Percentiles rank a stretch among this genome's conserved stretches.
phyloP scores from a whole-genome alignment of 2,888 invertebrate genomes.

The Machimus atricapillus region DNA sequence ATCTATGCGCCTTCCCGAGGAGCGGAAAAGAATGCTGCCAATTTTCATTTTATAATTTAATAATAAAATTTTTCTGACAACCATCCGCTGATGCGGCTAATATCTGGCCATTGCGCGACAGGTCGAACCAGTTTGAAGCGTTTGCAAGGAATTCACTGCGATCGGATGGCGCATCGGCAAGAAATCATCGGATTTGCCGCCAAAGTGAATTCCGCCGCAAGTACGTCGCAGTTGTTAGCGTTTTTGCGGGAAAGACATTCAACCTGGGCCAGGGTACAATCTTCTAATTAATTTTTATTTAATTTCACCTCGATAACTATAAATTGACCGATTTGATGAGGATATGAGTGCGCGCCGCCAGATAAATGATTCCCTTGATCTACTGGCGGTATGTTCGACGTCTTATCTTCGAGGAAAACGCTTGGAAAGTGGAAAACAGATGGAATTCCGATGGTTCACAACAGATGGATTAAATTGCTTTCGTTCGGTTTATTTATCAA shows the following conservation, averaged over 20 bases:
- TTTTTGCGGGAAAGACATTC: not conserved
- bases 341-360: constrained; percentile 24
- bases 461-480: constrained; percentile 23
- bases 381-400: not conserved
- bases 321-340: constrained; percentile 40
- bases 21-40: not conserved
- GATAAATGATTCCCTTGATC: constrained; percentile 22
- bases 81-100: not conserved
- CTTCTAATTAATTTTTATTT: constrained; percentile 41
- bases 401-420: not conserved
- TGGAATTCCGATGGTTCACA: constrained; percentile 7
- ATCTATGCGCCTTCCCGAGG: not conserved
- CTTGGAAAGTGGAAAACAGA: constrained; percentile 31
- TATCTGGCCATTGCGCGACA: constrained; percentile 1
- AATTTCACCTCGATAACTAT: constrained; percentile 38
- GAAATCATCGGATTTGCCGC: constrained; percentile 13
- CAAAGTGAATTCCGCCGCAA: constrained; percentile 27
- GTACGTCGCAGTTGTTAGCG: constrained; percentile 4
- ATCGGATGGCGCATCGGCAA: not conserved
- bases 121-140: constrained; percentile 31
- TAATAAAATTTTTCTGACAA: constrained; percentile 24
- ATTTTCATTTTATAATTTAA: constrained; percentile 28
- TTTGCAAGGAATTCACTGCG: constrained; percentile 18
- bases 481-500: constrained; percentile 19
- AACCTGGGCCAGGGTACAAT: constrained; percentile 30